These are phyloP conservation scores for Hymenochirus boettgeri DNA, from an alignment of 2,113 vertebrate species.

Conservation along the genomic window DNA sequence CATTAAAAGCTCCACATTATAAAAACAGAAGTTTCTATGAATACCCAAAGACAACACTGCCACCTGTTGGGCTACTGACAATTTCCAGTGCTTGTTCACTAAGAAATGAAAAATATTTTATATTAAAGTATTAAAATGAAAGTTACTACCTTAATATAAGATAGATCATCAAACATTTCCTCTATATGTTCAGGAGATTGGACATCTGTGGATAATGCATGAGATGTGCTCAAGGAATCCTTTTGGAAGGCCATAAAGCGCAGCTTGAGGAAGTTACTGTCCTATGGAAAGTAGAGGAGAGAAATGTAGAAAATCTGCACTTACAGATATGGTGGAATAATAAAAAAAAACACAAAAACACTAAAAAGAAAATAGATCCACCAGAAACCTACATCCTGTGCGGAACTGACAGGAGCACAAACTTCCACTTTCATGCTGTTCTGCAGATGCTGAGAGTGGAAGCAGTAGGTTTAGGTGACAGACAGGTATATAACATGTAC, in stretches of 20 bases:
- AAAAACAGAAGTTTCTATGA: too few species aligned
- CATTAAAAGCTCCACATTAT: too few species aligned
- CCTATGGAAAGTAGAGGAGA: constrained; percentile 61
- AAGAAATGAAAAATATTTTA: not conserved
- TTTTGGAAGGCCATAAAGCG: constrained; percentile 79
- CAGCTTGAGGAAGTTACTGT: constrained; percentile 75
- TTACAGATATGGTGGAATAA: too few species aligned
- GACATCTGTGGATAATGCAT: constrained; percentile 77
- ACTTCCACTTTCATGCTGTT: too few species aligned
- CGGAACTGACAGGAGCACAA: too few species aligned
- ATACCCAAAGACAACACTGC: not conserved
- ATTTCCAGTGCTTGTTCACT: not conserved
- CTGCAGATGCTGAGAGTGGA: too few species aligned
- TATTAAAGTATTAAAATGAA: not conserved
- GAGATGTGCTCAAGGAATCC: constrained; percentile 87
- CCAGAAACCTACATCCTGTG: too few species aligned
- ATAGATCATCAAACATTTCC: constrained; percentile 93
- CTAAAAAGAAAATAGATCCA: too few species aligned
- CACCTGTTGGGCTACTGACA: constrained; percentile 5
- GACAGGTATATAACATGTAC: too few species aligned
- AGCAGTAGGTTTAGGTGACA: too few species aligned
- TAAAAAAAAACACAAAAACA: too few species aligned
- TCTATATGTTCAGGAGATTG: constrained; percentile 80
- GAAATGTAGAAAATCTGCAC: not conserved
- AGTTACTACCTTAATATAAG: constrained; percentile 84